A percentile compares a stretch with the other conserved stretches of the same genome.
Conservation (phyloP, 1,140 invertebrate genomes). For the Streblospio benedicti region DNA sequence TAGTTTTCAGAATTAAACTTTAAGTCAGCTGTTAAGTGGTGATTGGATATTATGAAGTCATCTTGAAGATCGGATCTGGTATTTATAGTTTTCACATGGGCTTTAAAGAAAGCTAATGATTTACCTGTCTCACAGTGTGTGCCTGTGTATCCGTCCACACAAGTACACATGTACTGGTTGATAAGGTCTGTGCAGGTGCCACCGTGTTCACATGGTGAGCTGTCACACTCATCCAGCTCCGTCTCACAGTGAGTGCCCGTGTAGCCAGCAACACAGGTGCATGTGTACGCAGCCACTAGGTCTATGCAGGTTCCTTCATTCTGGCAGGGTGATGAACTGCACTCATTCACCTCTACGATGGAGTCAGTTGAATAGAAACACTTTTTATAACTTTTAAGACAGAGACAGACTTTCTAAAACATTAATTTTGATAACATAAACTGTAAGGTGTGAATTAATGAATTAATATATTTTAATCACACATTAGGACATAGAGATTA, state of each 20-base stretch:
- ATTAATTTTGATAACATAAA: too few species aligned
- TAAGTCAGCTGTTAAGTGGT: too few species aligned
- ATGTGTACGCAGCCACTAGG: neutral
- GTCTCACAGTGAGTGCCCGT: constrained; percentile 7
- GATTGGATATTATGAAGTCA: too few species aligned
- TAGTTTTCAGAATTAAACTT: too few species aligned
- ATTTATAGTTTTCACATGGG: too few species aligned
- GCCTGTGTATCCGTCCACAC: constrained; percentile 1
- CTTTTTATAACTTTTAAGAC: too few species aligned
- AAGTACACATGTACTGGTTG: constrained; percentile 15
- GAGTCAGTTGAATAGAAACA: too few species aligned
- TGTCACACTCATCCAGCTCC: neutral
- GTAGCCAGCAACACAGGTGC: neutral
- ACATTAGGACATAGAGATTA: too few species aligned
- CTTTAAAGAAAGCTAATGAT: neutral
- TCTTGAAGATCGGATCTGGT: too few species aligned
- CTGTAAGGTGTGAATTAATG: too few species aligned
- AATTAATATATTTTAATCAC: too few species aligned
- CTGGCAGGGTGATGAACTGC: constrained; percentile 1
- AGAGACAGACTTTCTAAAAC: too few species aligned
- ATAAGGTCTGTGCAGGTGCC: constrained; percentile 9
- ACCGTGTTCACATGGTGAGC: neutral
- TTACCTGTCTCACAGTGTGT: constrained; percentile 5
- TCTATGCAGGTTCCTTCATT: constrained; percentile 1
- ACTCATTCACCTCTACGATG: neutral